Evolutionary conservation across 2,113 vertebrate species (phyloP).

Genomic region (Ahaetulla prasina): DNA sequence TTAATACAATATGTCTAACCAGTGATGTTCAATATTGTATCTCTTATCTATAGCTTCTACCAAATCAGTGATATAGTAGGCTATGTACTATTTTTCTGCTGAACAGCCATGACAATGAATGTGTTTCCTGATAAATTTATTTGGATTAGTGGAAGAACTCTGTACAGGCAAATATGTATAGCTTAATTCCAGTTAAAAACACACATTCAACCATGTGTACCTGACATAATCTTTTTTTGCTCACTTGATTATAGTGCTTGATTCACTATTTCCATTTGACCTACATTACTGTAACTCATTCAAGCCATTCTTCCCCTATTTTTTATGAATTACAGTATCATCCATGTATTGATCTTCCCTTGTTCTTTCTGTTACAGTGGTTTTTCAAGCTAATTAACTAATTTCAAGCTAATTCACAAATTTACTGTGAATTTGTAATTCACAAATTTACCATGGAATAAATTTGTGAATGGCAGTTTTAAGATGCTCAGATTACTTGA

Average conservation of each 20-base stretch:
- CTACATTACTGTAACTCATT: not conserved
- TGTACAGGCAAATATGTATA: not conserved
- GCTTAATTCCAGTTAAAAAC: not conserved
- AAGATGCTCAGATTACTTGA: not conserved
- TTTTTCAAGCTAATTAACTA: not conserved
- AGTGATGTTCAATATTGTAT: not conserved
- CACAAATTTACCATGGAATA: not conserved
- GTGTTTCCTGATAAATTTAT: not conserved
- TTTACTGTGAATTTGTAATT: no score
- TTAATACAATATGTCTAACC: not conserved
- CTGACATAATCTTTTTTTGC: not conserved
- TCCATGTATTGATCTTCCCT: not conserved
- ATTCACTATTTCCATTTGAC: not conserved
- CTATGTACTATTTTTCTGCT: not conserved
- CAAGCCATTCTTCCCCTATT: not conserved
- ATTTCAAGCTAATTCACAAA: not conserved
- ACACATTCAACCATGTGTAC: not conserved
- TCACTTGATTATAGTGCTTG: not conserved
- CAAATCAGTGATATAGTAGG: not conserved
- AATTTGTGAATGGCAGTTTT: not conserved
- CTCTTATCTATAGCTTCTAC: not conserved
- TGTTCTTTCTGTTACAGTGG: not conserved
- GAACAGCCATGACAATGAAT: not conserved
- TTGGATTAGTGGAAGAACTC: not conserved
- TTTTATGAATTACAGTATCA: not conserved